Base-by-base conservation (phyloP, 2,888 invertebrate genomes). In the Leuctra nigra region DNA sequence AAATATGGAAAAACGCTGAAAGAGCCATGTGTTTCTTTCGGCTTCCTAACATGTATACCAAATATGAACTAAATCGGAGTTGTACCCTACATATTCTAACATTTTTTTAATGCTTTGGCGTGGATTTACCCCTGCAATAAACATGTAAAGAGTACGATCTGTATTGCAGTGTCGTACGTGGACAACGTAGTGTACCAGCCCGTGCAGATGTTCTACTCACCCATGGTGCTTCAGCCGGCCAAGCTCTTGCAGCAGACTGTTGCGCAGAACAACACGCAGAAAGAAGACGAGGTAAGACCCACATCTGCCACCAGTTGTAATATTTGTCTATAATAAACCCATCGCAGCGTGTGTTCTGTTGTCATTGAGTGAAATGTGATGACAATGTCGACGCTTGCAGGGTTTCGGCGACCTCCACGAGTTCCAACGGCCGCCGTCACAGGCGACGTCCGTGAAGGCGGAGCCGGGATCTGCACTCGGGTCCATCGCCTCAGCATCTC, bases 121-220 rank as follows among this genome's bases (percentile, higher is more conserved):
- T n/a, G n/a, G n/a, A n/a, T n/a, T n/a, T n/a, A n/a, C n/a, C n/a
- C n/a, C n/a, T n/a, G n/a, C n/a, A n/a, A n/a, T n/a, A n/a, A n/a
- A n/a, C n/a, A n/a, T n/a, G n/a, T n/a, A n/a, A n/a, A n/a, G n/a
- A n/a, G n/a, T n/a, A n/a, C n/a, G n/a, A n/a, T n/a, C n/a, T n/a
- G n/a, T n/a, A n/a, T n/a, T n/a, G n/a, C n/a, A n/a, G n/a, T n/a
- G n/a, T n/a, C n/a, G n/a, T n/a, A n/a, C 16, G 41, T 86, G 73
- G 73, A 80, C 3, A 76, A 78, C 2, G 71, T 83, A 62, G 75
- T 83, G 69, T 83, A 81, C 65, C 75, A 79, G 61, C 77, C 77
- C 65, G 13, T 50, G 75, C 77, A 52, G 67, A 69, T 77, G n/a
- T 65, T 79, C 36, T 76, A 77, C 62, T 86, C 84, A 66, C 76